Conservation (phyloP, 53 echinoderm and acorn worm species). For the Pentamera pediparva region DNA sequence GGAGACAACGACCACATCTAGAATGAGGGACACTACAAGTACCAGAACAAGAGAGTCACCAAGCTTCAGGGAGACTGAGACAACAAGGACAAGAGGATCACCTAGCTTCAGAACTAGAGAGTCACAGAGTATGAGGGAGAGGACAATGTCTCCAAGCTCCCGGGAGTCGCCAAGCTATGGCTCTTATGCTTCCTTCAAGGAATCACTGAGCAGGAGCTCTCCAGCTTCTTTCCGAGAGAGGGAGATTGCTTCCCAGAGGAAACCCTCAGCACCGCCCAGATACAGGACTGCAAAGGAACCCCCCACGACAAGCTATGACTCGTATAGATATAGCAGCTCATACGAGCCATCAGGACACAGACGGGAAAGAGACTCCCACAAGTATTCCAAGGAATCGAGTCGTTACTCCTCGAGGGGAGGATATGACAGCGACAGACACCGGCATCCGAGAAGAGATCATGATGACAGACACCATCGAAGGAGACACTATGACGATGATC, state of each 20-base stretch:
- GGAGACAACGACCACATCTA: neutral
- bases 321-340: slow-evolving; percentile 4
- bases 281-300: slow-evolving; percentile 23
- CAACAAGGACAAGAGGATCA: slow-evolving; percentile 12
- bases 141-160: slow-evolving; percentile 13
- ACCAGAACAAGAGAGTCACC: slow-evolving; percentile 11
- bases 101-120: slow-evolving; percentile 17
- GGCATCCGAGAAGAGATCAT: neutral
- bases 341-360: neutral
- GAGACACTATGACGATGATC: slow-evolving; percentile 1
- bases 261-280: slow-evolving; percentile 15
- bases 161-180: slow-evolving; percentile 11
- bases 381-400: slow-evolving; percentile 8
- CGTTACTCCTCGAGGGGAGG: neutral
- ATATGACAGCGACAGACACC: neutral
- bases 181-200: slow-evolving; percentile 6
- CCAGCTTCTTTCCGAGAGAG: neutral
- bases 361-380: neutral
- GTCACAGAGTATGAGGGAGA: neutral
- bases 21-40: neutral
- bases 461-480: slow-evolving; percentile 2
- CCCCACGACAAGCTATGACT: neutral
- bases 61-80: neutral
- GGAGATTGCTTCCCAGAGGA: neutral
- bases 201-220: slow-evolving; percentile 2